Evolutionary conservation across 2,888 invertebrate genomes (phyloP), one percentile per base, ranked within the genome.

Genomic region (Leptinotarsa tumamoca): DNA sequence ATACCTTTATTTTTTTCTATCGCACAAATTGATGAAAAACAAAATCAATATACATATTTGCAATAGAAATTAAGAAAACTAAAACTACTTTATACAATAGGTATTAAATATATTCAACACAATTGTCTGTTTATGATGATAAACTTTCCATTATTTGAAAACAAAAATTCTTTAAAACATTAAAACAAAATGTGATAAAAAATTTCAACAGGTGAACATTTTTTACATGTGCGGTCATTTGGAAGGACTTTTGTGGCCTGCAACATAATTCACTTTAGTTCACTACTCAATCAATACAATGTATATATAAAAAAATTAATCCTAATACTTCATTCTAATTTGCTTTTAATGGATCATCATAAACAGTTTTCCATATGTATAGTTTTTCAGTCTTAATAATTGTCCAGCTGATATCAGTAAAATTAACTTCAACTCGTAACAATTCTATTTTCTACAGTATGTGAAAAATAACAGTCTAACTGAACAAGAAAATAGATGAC

Each of bases 311-410:
- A 67, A 23, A 23, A 18, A 51, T 72, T 69, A 58, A 72, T 75
- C 69, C 72, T 66, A 72, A 72, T 68, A 71, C 66, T 71, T 33
- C 7, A 33, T 5, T 33, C 33, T 33, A 33, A 33, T 33, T 33
- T 33, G 7, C 33, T 33, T 33, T 33, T 7, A 33, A 33, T 33
- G 33, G 33, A 33, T 33, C 33, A 51, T 52, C 23, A 58, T 58
- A 58, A 58, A 58, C 58, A 58, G 23, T 21, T 21, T 21, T 21
- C 58, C 58, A 58, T 14, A 43, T 27, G 23, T 71, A 68, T 78
- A 43, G 43, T 43, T 43, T 78, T 76, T 79, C 79, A 79, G 79
- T 79, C 79, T 79, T 79, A 67, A 43, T 43, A 43, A 74, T 73
- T 61, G 72, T 58, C 71, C 66, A 73, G 71, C 27, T 73, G 33